Evolutionary conservation across 2,888 invertebrate species (phyloP).

Genomic region (Epirrhoe tristata): DNA sequence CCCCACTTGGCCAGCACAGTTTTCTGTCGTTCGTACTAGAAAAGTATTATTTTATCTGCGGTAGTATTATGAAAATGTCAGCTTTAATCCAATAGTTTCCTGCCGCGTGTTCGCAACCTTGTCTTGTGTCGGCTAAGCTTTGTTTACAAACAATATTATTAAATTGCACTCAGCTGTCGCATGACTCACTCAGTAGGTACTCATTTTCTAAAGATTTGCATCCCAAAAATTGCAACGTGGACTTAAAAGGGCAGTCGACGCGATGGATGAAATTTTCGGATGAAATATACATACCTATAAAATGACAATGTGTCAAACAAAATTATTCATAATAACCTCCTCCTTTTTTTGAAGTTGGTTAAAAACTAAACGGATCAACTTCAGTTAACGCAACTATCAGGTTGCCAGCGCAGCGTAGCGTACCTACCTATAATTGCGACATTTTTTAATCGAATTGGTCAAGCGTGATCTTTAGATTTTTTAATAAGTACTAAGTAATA

Average conservation of each 20-base stretch:
- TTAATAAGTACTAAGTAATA: no score
- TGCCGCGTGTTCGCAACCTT: slow-evolving; percentile 15
- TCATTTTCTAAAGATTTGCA: neutral
- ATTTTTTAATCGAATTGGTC: no score
- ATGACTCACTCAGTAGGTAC: slow-evolving; percentile 6
- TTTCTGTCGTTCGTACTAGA: neutral
- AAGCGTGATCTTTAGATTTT: no score
- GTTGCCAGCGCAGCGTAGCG: no score
- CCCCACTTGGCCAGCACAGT: no score
- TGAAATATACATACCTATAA: no score
- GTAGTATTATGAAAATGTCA: neutral
- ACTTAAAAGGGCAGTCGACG: no score
- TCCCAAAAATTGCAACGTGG: no score
- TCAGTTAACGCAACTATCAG: no score
- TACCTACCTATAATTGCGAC: no score
- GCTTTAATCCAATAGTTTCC: slow-evolving; percentile 26
- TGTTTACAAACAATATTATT: slow-evolving; percentile 22
- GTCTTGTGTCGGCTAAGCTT: slow-evolving; percentile 15
- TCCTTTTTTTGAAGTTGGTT: slow-evolving; percentile 3
- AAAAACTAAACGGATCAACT: no score
- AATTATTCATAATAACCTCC: neutral
- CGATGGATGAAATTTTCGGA: no score
- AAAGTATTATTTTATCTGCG: neutral
- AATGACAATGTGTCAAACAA: slow-evolving; percentile 2
- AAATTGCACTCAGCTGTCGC: slow-evolving; percentile 7